These are phyloP conservation scores for Xestoiulus laeticollis DNA, from an alignment of 2,888 invertebrate genomes.

Conservation along the genomic window DNA sequence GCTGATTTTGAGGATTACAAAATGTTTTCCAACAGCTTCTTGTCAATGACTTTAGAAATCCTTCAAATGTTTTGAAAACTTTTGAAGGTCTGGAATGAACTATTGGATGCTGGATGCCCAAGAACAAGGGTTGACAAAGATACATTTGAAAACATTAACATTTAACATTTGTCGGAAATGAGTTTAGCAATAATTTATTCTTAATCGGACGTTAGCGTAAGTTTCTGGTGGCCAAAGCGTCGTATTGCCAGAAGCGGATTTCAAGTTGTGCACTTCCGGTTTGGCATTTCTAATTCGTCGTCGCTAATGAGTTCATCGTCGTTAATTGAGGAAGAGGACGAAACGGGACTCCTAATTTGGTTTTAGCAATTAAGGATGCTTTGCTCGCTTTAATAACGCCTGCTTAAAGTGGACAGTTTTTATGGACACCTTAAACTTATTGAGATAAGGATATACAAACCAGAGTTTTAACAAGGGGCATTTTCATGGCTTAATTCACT, in stretches of 20 bases:
- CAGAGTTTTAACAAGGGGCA: too few relatives aligned
- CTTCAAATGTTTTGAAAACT: too few relatives aligned
- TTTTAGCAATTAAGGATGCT: background rate
- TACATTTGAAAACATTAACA: background rate
- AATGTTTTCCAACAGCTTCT: too few relatives aligned
- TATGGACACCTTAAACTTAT: too few relatives aligned
- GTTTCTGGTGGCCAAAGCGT: background rate
- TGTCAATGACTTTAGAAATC: too few relatives aligned
- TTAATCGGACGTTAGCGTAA: background rate
- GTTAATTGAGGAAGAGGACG: background rate
- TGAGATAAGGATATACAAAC: too few relatives aligned
- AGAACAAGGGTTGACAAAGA: background rate
- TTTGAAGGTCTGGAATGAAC: too few relatives aligned
- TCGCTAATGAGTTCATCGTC: background rate
- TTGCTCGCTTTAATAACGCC: background rate
- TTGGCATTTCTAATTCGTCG: background rate
- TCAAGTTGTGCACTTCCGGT: background rate
- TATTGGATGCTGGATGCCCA: too few relatives aligned
- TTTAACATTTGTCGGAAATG: constrained; percentile 1
- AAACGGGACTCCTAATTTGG: background rate
- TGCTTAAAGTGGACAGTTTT: too few relatives aligned
- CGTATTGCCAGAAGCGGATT: background rate
- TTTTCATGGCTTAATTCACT: too few relatives aligned
- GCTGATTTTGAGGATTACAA: too few relatives aligned
- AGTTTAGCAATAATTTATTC: background rate